Percentiles rank a stretch among this genome's conserved stretches.
phyloP scores from a whole-genome alignment of 37 sponge, comb jelly and placozoan species.

The Beroe forskalii region DNA sequence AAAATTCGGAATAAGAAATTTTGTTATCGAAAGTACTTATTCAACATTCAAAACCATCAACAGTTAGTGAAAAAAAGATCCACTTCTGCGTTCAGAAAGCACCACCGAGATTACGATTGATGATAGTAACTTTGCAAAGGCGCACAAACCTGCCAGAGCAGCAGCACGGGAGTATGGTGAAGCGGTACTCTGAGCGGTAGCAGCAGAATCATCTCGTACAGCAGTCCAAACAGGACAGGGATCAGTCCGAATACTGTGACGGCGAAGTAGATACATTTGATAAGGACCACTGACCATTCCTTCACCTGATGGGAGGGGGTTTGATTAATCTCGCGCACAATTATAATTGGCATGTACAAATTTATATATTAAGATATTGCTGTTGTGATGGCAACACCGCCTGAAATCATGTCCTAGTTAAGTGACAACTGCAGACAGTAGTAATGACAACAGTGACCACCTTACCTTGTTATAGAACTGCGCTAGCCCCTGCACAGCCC shows the following conservation, averaged over 20 bases:
- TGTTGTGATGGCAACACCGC: no score
- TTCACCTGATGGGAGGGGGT: conserved; percentile 64
- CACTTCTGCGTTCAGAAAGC: no score
- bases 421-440: no score
- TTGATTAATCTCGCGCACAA: no score
- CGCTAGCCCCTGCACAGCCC: conserved; percentile 32
- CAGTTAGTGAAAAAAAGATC: no score
- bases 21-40: no score
- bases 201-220: conserved; percentile 83
- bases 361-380: no score
- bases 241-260: conserved; percentile 78
- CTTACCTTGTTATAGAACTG: conserved; percentile 51
- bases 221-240: conserved; percentile 86
- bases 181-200: conserved; percentile 86
- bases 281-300: conserved; percentile 39
- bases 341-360: no score
- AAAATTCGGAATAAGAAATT: conserved; percentile 15
- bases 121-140: not conserved
- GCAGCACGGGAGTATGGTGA: conserved; percentile 82
- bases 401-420: no score
- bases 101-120: no score
- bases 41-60: no score
- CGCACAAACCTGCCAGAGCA: conserved; percentile 76
- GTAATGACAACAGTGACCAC: no score
- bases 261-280: conserved; percentile 79